Evolutionary conservation across 1,140 invertebrate genomes (phyloP).

Genomic region (Neoseiulus cucumeris): DNA sequence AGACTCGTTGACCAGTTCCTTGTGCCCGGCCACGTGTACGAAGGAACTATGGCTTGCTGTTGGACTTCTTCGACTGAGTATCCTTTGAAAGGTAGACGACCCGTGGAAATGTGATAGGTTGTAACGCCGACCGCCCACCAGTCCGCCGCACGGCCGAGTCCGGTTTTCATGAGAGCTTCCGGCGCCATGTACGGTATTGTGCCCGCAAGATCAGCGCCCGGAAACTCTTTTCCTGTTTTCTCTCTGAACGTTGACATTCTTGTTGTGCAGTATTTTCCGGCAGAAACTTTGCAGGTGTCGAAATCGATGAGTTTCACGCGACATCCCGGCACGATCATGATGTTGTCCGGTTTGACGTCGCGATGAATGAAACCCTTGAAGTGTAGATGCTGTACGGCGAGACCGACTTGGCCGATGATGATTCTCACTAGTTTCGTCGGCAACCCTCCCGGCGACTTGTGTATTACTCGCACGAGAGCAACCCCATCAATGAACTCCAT

Average conservation of each 20-base stretch:
- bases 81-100: constrained; percentile 18
- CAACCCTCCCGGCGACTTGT: not conserved
- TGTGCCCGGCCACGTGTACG: no score
- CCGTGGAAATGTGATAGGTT: constrained; percentile 19
- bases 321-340: not conserved
- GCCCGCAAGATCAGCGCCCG: not conserved
- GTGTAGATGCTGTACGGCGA: constrained; percentile 1
- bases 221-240: not conserved
- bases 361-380: constrained; percentile 6
- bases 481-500: constrained; percentile 4
- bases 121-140: constrained; percentile 5
- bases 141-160: not conserved
- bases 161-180: not conserved
- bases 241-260: not conserved
- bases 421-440: not conserved
- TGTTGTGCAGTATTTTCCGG: not conserved
- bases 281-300: not conserved
- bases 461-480: not conserved
- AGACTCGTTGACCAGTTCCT: no score
- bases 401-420: not conserved
- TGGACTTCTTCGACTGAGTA: no score
- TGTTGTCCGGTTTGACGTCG: not conserved
- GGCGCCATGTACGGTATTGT: not conserved
- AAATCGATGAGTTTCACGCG: constrained; percentile 4
- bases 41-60: no score